Base-by-base conservation (phyloP, 2,888 invertebrate species). In the Catocala nupta region DNA sequence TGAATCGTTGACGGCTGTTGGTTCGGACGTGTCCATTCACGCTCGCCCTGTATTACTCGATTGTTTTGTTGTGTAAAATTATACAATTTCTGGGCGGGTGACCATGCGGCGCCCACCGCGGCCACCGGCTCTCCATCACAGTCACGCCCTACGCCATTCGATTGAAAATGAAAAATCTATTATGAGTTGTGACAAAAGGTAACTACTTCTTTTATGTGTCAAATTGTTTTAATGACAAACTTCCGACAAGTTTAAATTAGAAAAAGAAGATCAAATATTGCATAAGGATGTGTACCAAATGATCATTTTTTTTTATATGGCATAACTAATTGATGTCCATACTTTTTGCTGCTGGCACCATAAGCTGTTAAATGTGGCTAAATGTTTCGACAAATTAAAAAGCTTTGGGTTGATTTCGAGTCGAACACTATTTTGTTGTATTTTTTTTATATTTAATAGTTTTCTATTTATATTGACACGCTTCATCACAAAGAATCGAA, bases 21-120 rank as follows among this genome's bases (percentile, higher is more conserved):
- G 81, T 80, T 82, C 73, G 87, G 90, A 89, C 90, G 80, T 81
- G 83, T 81, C 87, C 78, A 90, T 90, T 92, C 88, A 90, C 79
- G 81, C 81, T 82, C 77, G 76, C 79, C 74, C 75, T 78, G 79
- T 83, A 83, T 81, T 82, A 81, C 80, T 75, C 83, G 77, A 87
- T 88, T 89, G 91, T 92, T 90, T 89, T 86, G 86, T 87, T 86
- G 85, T 84, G 83, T 85, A 82, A 90, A 92, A 93, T 92, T 91
- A 87, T 90, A 91, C 90, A 90, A 90, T 90, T 88, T 89, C 84
- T 85, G 84, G 83, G 78, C 86, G 85, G 86, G 80, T 89, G 90
- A 89, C 89, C 90, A 80, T 80, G 72, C 75, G 73, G 74, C 67
- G 72, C 61, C 51, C 47, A 42, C 51, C 44, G 42, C 50, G 55